phyloP scores from a whole-genome alignment of 2,113 vertebrate species.

The Oceanites oceanicus region DNA sequence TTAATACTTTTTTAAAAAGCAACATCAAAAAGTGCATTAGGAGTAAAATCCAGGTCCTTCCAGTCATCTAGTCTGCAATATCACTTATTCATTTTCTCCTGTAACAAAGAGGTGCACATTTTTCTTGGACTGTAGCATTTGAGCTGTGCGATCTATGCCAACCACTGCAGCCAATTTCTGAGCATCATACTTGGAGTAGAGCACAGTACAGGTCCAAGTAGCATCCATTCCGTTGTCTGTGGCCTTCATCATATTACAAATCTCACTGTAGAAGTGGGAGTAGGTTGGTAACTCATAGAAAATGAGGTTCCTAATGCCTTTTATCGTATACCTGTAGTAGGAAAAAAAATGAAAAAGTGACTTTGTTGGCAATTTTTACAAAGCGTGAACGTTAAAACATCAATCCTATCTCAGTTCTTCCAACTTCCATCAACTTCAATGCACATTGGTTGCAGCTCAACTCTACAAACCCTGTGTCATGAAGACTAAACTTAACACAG shows the following conservation, averaged over 20 bases:
- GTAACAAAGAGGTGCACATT: slow-evolving; percentile 93
- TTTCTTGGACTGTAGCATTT: slow-evolving; percentile 92
- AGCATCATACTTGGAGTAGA: slow-evolving; percentile 91
- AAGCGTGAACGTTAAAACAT: background rate
- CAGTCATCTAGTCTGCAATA: background rate
- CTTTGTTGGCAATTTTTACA: background rate
- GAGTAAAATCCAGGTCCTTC: background rate
- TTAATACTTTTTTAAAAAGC: background rate
- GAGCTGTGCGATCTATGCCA: slow-evolving; percentile 87
- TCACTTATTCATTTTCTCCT: slow-evolving; percentile 77
- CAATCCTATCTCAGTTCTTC: background rate
- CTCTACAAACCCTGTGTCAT: background rate
- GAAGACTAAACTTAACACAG: background rate
- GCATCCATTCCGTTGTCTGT: slow-evolving; percentile 77
- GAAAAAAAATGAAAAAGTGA: background rate
- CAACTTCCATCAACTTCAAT: background rate
- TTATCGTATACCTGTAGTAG: slow-evolving; percentile 85
- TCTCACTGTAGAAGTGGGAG: slow-evolving; percentile 94
- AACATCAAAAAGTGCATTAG: background rate
- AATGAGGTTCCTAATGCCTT: slow-evolving; percentile 91
- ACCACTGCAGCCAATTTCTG: slow-evolving; percentile 86
- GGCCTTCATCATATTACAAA: slow-evolving; percentile 92
- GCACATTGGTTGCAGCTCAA: background rate
- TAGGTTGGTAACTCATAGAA: slow-evolving; percentile 94
- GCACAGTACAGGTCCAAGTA: slow-evolving; percentile 91